Evolutionary conservation across 2,797 vertebrate species (phyloP), one percentile per base, ranked within the genome.

Genomic region (Falco berigora): DNA sequence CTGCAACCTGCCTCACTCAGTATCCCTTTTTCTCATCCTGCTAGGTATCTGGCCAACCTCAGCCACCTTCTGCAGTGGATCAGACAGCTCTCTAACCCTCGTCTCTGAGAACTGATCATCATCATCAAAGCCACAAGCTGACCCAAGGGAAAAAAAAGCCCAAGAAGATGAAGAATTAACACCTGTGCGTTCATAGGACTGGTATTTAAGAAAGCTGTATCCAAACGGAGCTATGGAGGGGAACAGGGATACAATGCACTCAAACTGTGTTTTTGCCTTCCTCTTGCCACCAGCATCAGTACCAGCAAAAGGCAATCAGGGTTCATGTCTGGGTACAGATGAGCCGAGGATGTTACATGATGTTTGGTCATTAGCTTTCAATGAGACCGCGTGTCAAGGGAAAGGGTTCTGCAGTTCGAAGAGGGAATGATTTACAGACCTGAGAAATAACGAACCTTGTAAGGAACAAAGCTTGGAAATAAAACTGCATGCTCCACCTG

Each of bases 351-450:
- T 88, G 89, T 77, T 55, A 69, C 95, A 88, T n/a, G 79, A 58
- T 94, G 89, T 91, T 97, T 84, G 94, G 49, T 64, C 92, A 89
- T 93, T 91, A 92, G 63, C 91, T 87, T 38, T 76, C 95, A 83
- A 66, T 61, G 87, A 95, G 78, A 12, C 72, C 3, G 4, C 3
- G 90, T 91, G 94, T 34, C 82, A 14, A 8, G 92, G 94, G 89
- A 90, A 58, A 86, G 52, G 64, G 78, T 21, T 68, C 77, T 80
- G 95, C 86, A 5, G 44, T 40, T 88, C 1, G 4, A 68, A 84
- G 62, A 95, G 89, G 30, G 55, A 64, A 66, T 94, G 89, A 92
- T 94, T 92, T 90, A 90, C 95, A 90, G 85, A 40, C 64, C 62
- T 14, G 9, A 49, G 91, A 55, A 90, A 92, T 64, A 94, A 92